These are phyloP conservation scores for Myotis findleyi DNA, from an alignment of 2,797 vertebrate genomes.

Conservation along the genomic window DNA sequence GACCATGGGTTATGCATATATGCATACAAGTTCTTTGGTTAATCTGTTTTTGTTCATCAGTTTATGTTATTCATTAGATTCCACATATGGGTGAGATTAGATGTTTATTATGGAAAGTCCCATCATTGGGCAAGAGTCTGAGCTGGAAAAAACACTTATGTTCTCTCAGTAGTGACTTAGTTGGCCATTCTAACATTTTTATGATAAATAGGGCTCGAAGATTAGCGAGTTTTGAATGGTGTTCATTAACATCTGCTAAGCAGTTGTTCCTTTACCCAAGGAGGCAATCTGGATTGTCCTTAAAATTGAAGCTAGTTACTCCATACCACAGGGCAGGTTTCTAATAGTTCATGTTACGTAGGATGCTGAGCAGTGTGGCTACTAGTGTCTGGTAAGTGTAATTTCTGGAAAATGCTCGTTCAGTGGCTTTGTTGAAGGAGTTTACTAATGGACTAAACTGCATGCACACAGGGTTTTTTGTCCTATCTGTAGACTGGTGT, in stretches of 20 bases:
- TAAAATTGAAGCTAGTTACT: neutral
- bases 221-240: neutral
- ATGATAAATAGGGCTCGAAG: neutral
- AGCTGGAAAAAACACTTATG: neutral
- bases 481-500: neutral
- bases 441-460: neutral
- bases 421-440: neutral
- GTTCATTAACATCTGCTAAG: neutral
- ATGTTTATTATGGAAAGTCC: neutral
- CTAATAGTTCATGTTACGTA: neutral
- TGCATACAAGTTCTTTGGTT: too few species aligned
- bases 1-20: too few species aligned
- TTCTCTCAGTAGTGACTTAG: constrained; percentile 2
- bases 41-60: too few species aligned
- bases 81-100: neutral
- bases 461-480: neutral
- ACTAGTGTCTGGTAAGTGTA: neutral
- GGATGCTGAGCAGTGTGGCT: neutral
- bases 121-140: neutral
- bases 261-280: neutral
- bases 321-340: neutral
- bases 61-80: too few species aligned
- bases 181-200: constrained; percentile 7
- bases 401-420: neutral
- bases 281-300: neutral